phyloP scores from a whole-genome alignment of 2,113 vertebrate genomes.

The Vidua chalybeata region DNA sequence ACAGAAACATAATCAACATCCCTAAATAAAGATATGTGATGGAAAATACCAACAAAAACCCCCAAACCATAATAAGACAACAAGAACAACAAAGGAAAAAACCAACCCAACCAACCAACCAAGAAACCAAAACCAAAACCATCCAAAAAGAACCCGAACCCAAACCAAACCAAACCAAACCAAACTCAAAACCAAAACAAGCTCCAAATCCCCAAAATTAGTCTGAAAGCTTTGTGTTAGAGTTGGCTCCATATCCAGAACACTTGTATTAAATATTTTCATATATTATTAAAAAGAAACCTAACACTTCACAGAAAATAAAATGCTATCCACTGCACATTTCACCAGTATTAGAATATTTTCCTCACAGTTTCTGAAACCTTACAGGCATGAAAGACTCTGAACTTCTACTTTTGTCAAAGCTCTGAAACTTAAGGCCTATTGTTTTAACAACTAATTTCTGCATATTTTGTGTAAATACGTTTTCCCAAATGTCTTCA shows the following conservation, averaged over 20 bases:
- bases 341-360: neutral
- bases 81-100: neutral
- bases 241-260: neutral
- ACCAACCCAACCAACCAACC: neutral
- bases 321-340: neutral
- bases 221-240: neutral
- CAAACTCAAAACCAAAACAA: neutral
- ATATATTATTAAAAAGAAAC: neutral
- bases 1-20: neutral
- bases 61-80: neutral
- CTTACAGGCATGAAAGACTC: neutral
- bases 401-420: neutral
- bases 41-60: neutral
- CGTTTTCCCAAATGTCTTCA: neutral
- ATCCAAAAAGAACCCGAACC: neutral
- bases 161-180: neutral
- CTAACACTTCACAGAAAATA: neutral
- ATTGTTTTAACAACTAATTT: neutral
- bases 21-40: neutral
- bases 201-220: fast-evolving
- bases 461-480: neutral
- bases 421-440: neutral
- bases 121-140: neutral
- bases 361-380: neutral
- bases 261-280: neutral